Base-by-base conservation (phyloP, 2,797 vertebrate species). In the Buphagus erythrorhynchus region DNA sequence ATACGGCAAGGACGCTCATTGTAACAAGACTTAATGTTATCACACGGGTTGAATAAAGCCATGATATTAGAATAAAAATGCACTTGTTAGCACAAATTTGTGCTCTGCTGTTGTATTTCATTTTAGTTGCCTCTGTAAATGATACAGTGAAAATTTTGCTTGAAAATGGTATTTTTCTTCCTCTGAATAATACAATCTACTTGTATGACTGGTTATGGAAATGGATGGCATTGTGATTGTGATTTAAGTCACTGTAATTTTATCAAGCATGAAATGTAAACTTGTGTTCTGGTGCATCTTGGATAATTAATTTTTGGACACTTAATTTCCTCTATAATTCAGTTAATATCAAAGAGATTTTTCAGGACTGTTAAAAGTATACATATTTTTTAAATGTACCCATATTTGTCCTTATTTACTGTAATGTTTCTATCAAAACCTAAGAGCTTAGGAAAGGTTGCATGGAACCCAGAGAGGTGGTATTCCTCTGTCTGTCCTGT, bases 361-460 rank as follows among this genome's bases (percentile, higher is more conserved):
- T 61, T 40, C 48, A 65, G 7, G 5, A 45, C n/a, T 68, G 6
- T 36, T 88, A 24, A 36, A 59, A 72, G 51, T 51, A 4, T 59
- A 22, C 1, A 0, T 1, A 0, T 46, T 29, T 82, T 16, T 11
- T 51, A 55, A 61, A 31, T 38, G 6, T 83, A 33, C n/a, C 22
- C 1, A 1, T 55, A 26, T 49, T 71, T 77, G 10, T 75, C 11
- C 14, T 58, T 57, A 15, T 18, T 6, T 51, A 29, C 42, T 57
- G 7, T 63, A 65, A 55, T 43, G 9, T 33, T 92, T 55, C 29
- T 69, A 0, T 65, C 8, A 21, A 77, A 77, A 65, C 7, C 7
- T 6, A 68, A 52, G 21, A 68, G 6, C 24, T 8, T 48, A 52
- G 20, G 7, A 59, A 18, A 31, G 15, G 8, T 48, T 93, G 7